Conservation (phyloP, 2,888 invertebrate genomes). For the Eupelmus urozonus region DNA sequence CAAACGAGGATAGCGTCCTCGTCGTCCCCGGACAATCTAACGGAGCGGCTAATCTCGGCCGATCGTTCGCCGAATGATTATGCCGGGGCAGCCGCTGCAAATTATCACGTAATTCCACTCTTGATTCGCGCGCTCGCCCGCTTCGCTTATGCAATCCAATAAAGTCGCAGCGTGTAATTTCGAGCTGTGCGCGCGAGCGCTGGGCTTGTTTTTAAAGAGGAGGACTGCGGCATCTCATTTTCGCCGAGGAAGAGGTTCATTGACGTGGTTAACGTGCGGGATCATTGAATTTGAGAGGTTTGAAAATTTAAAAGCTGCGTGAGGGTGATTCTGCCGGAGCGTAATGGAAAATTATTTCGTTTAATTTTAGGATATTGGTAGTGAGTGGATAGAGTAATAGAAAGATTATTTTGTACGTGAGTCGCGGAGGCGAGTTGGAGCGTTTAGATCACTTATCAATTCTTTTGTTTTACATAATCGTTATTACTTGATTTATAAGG, state of each 20-base stretch:
- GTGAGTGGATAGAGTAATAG: not conserved
- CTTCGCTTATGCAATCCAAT: slow-evolving; percentile 53
- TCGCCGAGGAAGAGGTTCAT: not conserved
- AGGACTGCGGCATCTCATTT: slow-evolving; percentile 26
- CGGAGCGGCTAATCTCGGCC: slow-evolving; percentile 67
- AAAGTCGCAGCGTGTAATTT: slow-evolving; percentile 35
- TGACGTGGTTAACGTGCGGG: not conserved
- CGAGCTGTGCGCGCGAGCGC: not conserved
- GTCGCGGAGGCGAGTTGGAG: not conserved
- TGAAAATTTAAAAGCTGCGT: not conserved
- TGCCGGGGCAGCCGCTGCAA: slow-evolving; percentile 26
- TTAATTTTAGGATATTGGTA: slow-evolving; percentile 11
- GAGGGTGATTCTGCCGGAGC: not conserved
- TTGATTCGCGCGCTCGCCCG: no score
- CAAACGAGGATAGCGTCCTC: slow-evolving; percentile 36
- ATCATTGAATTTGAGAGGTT: slow-evolving; percentile 3
- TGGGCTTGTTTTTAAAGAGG: not conserved
- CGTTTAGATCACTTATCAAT: not conserved
- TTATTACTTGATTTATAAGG: not conserved
- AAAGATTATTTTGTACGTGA: not conserved
- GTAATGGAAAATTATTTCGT: slow-evolving; percentile 13
- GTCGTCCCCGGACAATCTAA: slow-evolving; percentile 64
- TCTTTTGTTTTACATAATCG: slow-evolving; percentile 3
- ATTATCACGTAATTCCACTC: slow-evolving; percentile 55
- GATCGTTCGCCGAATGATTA: slow-evolving; percentile 56